A percentile compares a stretch with the other conserved stretches of the same genome.
phyloP scores from a whole-genome alignment of 2,113 vertebrate genomes.

The Anhinga rufa region DNA sequence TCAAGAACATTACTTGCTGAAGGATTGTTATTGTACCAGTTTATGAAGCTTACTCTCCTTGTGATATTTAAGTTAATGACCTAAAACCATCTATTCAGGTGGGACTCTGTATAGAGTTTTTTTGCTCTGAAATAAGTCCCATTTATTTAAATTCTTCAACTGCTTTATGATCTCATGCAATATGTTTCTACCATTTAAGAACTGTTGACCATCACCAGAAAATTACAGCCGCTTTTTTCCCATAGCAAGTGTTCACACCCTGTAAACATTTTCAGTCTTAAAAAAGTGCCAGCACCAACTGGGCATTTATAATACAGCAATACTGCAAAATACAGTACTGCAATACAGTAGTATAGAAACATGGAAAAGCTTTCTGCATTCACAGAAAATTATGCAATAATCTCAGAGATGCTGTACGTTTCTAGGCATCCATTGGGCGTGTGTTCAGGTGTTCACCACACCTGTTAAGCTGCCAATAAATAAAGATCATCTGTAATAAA shows the following conservation, averaged over 20 bases:
- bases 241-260: fast-evolving
- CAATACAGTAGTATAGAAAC: not conserved
- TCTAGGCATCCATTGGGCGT: not conserved
- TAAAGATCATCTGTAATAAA: not conserved
- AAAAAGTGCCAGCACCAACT: not conserved
- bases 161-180: not conserved
- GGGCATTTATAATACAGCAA: not conserved
- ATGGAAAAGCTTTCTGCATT: not conserved
- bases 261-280: not conserved
- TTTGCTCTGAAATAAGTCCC: not conserved
- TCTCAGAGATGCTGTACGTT: fast-evolving
- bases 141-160: not conserved
- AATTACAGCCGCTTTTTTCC: not conserved
- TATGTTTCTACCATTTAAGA: not conserved
- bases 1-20: not conserved
- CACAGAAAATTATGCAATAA: not conserved
- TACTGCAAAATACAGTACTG: not conserved
- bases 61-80: not conserved
- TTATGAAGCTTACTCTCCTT: not conserved
- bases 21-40: not conserved
- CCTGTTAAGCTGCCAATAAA: not conserved
- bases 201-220: not conserved
- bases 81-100: not conserved
- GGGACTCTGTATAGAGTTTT: not conserved
- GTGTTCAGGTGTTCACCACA: not conserved